phyloP scores from a whole-genome alignment of 30 jellyfish, hydroid and myxozoan species.

The Pelagia noctiluca region DNA sequence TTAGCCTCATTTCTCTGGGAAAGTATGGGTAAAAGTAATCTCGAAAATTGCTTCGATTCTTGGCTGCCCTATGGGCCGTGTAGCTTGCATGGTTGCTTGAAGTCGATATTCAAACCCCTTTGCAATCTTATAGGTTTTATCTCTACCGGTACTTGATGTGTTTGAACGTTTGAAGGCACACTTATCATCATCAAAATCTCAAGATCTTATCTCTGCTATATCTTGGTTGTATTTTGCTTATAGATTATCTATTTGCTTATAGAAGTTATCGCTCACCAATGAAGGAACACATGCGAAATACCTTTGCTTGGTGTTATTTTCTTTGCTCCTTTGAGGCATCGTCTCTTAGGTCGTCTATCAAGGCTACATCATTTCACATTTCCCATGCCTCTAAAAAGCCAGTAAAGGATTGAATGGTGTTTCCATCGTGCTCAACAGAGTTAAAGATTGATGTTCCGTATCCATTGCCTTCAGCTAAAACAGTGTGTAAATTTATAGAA shows the following conservation, averaged over 20 bases:
- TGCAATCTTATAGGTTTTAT: too few species aligned
- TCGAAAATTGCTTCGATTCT: too few species aligned
- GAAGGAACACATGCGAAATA: slow-evolving; percentile 33
- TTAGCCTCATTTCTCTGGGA: too few species aligned
- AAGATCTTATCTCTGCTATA: slow-evolving; percentile 12
- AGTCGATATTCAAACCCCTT: too few species aligned
- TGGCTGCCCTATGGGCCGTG: too few species aligned
- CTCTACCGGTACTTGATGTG: too few species aligned
- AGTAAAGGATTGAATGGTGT: slow-evolving; percentile 19
- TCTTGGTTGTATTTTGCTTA: slow-evolving; percentile 18
- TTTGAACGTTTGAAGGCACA: too few species aligned
- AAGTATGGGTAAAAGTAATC: too few species aligned
- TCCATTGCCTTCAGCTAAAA: too few species aligned
- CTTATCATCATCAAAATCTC: too few species aligned
- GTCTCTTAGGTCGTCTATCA: slow-evolving; percentile 17
- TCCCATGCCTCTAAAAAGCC: slow-evolving; percentile 31
- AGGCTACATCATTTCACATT: slow-evolving; percentile 47
- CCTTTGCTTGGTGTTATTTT: slow-evolving; percentile 27
- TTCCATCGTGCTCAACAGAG: slow-evolving; percentile 33
- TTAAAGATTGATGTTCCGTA: slow-evolving; percentile 19
- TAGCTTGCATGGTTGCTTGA: too few species aligned
- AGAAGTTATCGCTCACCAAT: slow-evolving; percentile 42
- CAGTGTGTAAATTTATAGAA: too few species aligned
- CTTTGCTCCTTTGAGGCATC: slow-evolving; percentile 32
- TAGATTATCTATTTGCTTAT: slow-evolving; percentile 14